These are phyloP conservation scores for Eupithecia subfuscata DNA, from an alignment of 2,888 invertebrate genomes.

Conservation along the genomic window DNA sequence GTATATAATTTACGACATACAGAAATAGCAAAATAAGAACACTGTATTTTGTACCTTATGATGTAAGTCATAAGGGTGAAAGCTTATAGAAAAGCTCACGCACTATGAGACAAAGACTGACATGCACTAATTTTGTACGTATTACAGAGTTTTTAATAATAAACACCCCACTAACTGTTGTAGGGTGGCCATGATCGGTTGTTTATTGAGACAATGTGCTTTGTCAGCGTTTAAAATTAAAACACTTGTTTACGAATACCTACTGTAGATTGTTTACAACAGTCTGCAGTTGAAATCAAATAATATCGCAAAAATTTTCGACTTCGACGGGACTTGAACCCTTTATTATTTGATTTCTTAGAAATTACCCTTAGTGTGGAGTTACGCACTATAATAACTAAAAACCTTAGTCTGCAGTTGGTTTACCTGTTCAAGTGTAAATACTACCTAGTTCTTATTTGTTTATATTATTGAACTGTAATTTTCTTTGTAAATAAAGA, in stretches of 20 bases:
- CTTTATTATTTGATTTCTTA: too few relatives aligned
- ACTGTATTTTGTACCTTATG: constrained; percentile 22
- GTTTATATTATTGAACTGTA: too few relatives aligned
- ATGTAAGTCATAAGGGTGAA: constrained; percentile 8
- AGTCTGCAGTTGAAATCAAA: too few relatives aligned
- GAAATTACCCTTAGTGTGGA: too few relatives aligned
- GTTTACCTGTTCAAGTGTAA: too few relatives aligned
- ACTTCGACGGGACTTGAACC: too few relatives aligned
- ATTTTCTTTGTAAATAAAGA: too few relatives aligned
- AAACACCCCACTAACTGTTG: constrained; percentile 51
- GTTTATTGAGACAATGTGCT: constrained; percentile 27
- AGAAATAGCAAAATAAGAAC: constrained; percentile 57
- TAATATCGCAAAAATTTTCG: too few relatives aligned
- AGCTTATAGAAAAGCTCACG: constrained; percentile 5
- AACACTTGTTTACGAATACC: background rate
- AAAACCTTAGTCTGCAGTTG: too few relatives aligned
- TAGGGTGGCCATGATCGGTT: constrained; percentile 40
- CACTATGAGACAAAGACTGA: constrained; percentile 55
- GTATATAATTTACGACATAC: constrained; percentile 68
- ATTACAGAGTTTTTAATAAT: constrained; percentile 67
- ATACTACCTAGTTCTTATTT: too few relatives aligned
- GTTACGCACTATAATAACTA: too few relatives aligned
- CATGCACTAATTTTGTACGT: constrained; percentile 73
- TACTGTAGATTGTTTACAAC: too few relatives aligned
- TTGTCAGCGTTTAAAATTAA: background rate